These are phyloP conservation scores for Ispidina picta DNA, from an alignment of 2,797 vertebrate species.

Conservation along the genomic window DNA sequence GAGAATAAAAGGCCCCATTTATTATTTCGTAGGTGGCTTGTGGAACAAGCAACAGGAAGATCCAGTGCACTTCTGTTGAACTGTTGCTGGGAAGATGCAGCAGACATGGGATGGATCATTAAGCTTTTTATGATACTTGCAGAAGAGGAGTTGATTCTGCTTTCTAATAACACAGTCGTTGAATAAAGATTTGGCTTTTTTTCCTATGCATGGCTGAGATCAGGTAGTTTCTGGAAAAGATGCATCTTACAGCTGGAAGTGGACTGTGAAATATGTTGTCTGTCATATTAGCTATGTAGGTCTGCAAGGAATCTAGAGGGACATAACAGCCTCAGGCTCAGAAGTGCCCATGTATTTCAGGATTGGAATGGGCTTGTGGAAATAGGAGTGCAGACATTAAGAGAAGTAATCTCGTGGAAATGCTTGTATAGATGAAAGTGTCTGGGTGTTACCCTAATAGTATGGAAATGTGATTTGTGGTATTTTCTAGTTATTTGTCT, in stretches of 20 bases:
- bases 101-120: neutral
- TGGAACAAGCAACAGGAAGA: neutral
- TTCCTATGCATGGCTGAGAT: neutral
- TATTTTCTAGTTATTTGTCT: neutral
- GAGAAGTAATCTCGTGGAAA: neutral
- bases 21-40: neutral
- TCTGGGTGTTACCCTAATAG: neutral
- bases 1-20: neutral
- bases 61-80: neutral
- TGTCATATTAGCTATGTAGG: neutral
- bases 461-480: neutral
- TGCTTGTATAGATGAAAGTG: neutral
- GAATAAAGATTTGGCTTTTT: neutral
- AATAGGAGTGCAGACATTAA: neutral
- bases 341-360: neutral
- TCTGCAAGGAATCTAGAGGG: neutral
- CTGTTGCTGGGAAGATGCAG: neutral
- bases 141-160: neutral
- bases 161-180: neutral
- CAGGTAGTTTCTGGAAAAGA: neutral
- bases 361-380: neutral
- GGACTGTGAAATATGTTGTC: neutral
- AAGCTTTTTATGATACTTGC: neutral
- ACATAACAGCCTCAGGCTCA: neutral
- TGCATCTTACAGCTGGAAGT: neutral